Conservation (phyloP, 2,797 vertebrate species). For the Coendou prehensilis region DNA sequence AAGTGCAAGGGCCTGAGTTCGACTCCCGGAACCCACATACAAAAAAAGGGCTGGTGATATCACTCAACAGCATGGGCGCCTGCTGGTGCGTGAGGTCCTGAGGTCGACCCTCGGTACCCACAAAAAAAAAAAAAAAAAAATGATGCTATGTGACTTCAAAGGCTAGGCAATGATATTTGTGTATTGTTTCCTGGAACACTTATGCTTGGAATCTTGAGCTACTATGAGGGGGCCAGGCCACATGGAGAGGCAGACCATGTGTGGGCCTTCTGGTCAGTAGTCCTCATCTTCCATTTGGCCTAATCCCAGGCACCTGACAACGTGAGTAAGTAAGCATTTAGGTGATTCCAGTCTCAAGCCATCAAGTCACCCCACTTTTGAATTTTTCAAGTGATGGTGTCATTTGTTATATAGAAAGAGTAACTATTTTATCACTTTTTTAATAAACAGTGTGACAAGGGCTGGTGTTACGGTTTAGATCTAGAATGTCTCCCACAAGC, state of each 20-base stretch:
- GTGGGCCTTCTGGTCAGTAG: not conserved
- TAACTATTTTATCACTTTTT: not conserved
- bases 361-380: not conserved
- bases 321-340: not conserved
- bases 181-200: constrained; percentile 23
- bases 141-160: constrained; percentile 21
- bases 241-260: not conserved
- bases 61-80: too few relatives aligned
- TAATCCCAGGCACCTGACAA: not conserved
- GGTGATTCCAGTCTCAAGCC: not conserved
- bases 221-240: not conserved
- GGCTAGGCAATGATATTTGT: not conserved
- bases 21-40: too few relatives aligned
- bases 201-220: not conserved
- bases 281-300: not conserved
- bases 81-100: too few relatives aligned
- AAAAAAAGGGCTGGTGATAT: too few relatives aligned
- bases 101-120: too few relatives aligned
- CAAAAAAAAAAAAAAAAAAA: not conserved
- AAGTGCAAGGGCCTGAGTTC: too few relatives aligned
- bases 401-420: not conserved
- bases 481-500: not conserved
- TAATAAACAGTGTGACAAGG: not conserved
- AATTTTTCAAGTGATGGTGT: not conserved
- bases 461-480: not conserved